Base-by-base conservation (phyloP, 1,140 invertebrate species). In the Onthophagus taurus region DNA sequence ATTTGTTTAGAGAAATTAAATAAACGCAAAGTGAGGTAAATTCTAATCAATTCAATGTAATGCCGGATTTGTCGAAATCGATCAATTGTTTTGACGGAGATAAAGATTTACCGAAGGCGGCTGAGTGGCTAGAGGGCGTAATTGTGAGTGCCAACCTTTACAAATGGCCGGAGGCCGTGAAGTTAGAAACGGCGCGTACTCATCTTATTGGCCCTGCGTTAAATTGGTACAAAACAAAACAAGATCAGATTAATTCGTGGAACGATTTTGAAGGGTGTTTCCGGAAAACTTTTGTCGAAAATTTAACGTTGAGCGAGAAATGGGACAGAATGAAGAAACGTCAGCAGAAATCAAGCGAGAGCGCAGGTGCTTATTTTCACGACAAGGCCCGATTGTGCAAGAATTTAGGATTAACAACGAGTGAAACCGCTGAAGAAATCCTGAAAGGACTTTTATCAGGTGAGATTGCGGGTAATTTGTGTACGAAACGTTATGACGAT, bases 301-400 rank as follows among this genome's bases (percentile, higher is more conserved):
- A 43, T n/a, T 36, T 24, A 33, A 44, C n/a, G 20, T 47, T 21
- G 37, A 42, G 26, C 2, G 44, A 41, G 11, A 9, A 31, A 4
- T 58, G 48, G 52, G 36, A 43, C 2, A 39, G 29, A 30, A 58
- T 58, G 54, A 42, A 52, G 41, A 11, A 24, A 0, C 20, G 52
- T 12, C 19, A 13, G 2, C 52, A 58, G 20, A 34, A n/a, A 5
- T 14, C 34, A 14, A 38, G 42, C 7, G 56, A 56, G 44, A 34
- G 47, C 6, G 14, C 54, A 0, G 41, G 42, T 16, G 7, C 37
- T 1, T 58, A 55, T 21, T 54, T 46, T 31, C 47, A 49, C 11
- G 42, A 49, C 7, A 58, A 56, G 30, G 31, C 53, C 9, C 31
- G 23, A 29, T 20, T 56, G n/a, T 56, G 53, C 45, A 44, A 36